phyloP scores from a whole-genome alignment of 37 sponge, comb jelly and placozoan species.

The Amphimedon queenslandica region DNA sequence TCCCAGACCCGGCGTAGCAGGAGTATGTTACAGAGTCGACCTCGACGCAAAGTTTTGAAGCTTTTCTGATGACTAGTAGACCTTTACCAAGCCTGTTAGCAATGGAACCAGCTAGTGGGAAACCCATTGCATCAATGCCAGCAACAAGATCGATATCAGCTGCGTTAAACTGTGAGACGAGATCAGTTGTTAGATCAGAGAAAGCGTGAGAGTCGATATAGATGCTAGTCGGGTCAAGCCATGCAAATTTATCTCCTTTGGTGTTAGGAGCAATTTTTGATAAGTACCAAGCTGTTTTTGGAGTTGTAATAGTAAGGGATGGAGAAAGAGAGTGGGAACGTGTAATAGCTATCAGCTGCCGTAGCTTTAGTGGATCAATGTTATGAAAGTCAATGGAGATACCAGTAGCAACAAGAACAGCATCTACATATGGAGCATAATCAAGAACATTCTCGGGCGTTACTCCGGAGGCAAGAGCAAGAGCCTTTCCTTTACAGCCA shows the following conservation, averaged over 20 bases:
- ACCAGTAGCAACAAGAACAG: slow-evolving; percentile 19
- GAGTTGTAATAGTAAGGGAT: background rate
- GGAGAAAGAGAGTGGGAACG: background rate
- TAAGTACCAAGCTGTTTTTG: slow-evolving; percentile 10
- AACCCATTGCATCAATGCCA: slow-evolving; percentile 18
- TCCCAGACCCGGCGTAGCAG: background rate
- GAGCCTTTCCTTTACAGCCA: background rate
- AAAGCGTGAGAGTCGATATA: slow-evolving; percentile 7
- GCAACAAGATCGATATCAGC: slow-evolving; percentile 2
- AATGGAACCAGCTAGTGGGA: slow-evolving; percentile 5
- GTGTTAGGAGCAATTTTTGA: slow-evolving; percentile 4
- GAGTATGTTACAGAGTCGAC: background rate
- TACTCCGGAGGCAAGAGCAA: slow-evolving; percentile 17
- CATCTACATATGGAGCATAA: slow-evolving; percentile 7
- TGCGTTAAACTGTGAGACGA: background rate
- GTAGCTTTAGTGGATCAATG: slow-evolving; percentile 8
- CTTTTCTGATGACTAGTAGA: background rate
- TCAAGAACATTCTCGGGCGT: slow-evolving; percentile 10
- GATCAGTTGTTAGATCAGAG: background rate
- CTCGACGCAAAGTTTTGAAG: slow-evolving; percentile 1
- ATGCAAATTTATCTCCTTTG: slow-evolving; percentile 10
- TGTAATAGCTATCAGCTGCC: background rate
- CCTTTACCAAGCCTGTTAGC: slow-evolving; percentile 10
- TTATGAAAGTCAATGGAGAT: slow-evolving; percentile 19
- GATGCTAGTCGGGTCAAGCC: slow-evolving; percentile 9